Evolutionary conservation across 1,140 invertebrate genomes (phyloP), one percentile per base, ranked within the genome.

Genomic region (Caenorhabditis brenneri): DNA sequence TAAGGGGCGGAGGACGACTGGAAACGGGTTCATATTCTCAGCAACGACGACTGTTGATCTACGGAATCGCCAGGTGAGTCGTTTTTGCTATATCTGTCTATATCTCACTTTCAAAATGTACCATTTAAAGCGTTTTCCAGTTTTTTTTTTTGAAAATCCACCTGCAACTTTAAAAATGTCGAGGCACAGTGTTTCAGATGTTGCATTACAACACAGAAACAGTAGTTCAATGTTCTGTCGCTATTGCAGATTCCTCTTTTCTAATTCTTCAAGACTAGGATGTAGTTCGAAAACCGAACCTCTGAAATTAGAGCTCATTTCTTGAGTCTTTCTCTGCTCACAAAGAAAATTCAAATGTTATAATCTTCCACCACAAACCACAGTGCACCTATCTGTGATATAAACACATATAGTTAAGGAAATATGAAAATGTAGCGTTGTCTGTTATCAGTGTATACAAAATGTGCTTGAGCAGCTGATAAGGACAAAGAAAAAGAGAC

Each of bases 31-130:
- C 65, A 31, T 74, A 10, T 9, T 16, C 49, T 42, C 39, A 51
- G n/a, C 16, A 51, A 6, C 65, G 65, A 12, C 36, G 65, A 12
- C 36, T 74, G 65, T 74, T 74, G 65, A 42, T 74, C 65, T 74
- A 74, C 65, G 65, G 65, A 74, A 74, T 74, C n/a, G 65, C n/a
- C 29, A 42, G 65, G 65, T 74, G 19, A 16, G 42, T 46, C 24
- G 19, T 6, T 12, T 51, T 5, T n/a, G 6, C n/a, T 51, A 27
- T 55, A 55, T n/a, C 7, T 55, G 22, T 10, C 24, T 27, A 19
- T 5, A 2, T n/a, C 24, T 55, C 9, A 9, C 27, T 55, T 55
- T 29, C 27, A n/a, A n/a, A n/a, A n/a, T n/a, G n/a, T n/a, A n/a
- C n/a, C n/a, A n/a, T n/a, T n/a, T n/a, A n/a, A n/a, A n/a, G n/a